A percentile compares a stretch with the other conserved stretches of the same genome.
Conservation (phyloP, 2,113 vertebrate species). For the Natator depressus region DNA sequence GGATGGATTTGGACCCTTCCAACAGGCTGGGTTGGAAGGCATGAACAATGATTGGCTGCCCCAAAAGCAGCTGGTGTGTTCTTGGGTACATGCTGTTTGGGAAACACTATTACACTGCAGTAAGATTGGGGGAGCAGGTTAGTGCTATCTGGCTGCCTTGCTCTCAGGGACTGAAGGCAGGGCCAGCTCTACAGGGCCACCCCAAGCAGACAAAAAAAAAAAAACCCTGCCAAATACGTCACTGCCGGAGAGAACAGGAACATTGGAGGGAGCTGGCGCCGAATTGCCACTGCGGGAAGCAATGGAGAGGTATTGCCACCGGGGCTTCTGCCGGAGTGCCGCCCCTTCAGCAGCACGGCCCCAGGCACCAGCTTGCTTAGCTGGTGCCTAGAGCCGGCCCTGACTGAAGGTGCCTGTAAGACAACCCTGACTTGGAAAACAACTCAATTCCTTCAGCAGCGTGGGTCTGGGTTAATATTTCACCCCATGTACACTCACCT, state of each 20-base stretch:
- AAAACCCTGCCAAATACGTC: too few relatives aligned
- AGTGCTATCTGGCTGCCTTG: neutral
- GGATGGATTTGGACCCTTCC: neutral
- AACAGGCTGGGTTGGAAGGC: neutral
- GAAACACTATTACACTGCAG: neutral
- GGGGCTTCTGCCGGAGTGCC: too few relatives aligned
- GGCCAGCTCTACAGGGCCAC: too few relatives aligned
- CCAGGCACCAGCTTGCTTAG: too few relatives aligned
- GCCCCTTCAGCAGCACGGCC: too few relatives aligned
- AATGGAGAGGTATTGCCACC: too few relatives aligned
- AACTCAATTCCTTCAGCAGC: neutral
- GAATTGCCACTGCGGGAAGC: too few relatives aligned
- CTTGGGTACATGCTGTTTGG: neutral
- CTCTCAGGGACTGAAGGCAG: neutral
- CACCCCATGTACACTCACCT: neutral
- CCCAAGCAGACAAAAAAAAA: too few relatives aligned
- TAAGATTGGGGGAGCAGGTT: neutral
- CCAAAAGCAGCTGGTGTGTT: neutral
- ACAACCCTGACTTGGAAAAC: neutral
- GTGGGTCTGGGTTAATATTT: neutral
- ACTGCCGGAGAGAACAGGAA: too few relatives aligned
- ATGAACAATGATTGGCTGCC: neutral
- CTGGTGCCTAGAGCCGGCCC: too few relatives aligned
- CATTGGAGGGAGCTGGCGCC: too few relatives aligned
- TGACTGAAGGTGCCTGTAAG: neutral